Base-by-base conservation (phyloP, 2,888 invertebrate species). In the Drosophila tripunctata region DNA sequence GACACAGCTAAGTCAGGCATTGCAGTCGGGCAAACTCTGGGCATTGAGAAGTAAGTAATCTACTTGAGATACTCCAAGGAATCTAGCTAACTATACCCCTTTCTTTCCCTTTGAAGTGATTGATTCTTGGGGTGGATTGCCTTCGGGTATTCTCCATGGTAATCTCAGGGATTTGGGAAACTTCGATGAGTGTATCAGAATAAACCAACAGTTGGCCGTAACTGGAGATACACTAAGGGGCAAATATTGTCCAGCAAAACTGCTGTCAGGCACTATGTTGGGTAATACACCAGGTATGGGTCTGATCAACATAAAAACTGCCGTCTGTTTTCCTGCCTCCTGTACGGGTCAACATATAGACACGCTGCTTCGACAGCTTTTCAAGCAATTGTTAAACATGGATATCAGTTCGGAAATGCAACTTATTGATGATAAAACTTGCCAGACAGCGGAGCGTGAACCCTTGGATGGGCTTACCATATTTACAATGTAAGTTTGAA, bases 121-220 rank as follows among this genome's bases (percentile, higher is more conserved):
- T 0, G 92, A 92, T 78, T 87, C 92, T 2, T 90, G 90, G 76
- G 90, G 91, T n/a, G 90, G 91, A 56, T 27, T 90, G 4, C 91
- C 92, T n/a, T 62, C 91, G 1, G 92, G 92, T 12, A 12, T 92
- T 2, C 64, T 92, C 0, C 71, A 67, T 30, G 91, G 92, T 4
- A 88, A 92, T 52, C 58, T 88, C 2, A 75, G 78, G 43, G 90
- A 91, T 50, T 66, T 92, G 22, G 92, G 92, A 5, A 89, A 90
- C 67, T 92, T 81, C 47, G 92, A 92, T 57, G 89, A 92, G 71
- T 92, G 92, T 57, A 40, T 92, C 4, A 3, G 55, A 1, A 15
- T 70, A 5, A 31, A 67, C 1, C 56, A 66, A 0, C 8, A 4
- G 0, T 12, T 63, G 17, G 7, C 33, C n/a, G 3, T 5, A 12